Base-by-base conservation (phyloP, 2,113 vertebrate genomes). In the Microcebus griseorufus region DNA sequence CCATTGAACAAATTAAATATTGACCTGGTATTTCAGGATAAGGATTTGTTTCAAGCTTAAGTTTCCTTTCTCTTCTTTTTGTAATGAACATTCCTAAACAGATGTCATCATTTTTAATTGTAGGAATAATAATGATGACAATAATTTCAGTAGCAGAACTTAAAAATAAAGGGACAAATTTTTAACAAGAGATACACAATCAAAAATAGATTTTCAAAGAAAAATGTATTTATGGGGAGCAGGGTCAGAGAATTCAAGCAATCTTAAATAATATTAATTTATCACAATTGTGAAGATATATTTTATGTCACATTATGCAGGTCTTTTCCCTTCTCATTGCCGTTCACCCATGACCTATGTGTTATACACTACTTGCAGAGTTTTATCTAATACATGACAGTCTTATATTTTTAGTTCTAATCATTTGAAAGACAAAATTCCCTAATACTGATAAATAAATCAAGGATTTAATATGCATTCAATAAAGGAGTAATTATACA, bases 101-200 rank as follows among this genome's bases (percentile, higher is more conserved):
- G 14, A 86, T 62, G 11, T 53, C 48, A 84, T 42, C 23, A 42
- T 78, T 76, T 82, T 95, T n/a, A 62, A 70, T 42, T 69, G 42
- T 23, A 60, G 53, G 51, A 70, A 70, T 58, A 88, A 82, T 32
- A 82, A 67, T 88, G 10, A 39, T 51, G 58, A 76, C 25, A 65
- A 48, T 51, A 39, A 88, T 76, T 83, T 83, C 10, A 88, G 34
- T 60, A 51, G 73, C 13, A 76, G 10, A 39, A 69, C 7, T 76
- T 93, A 83, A 92, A 88, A 48, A 58, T 60, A 81, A 91, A 95
- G 32, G 32, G 51, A 75, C n/a, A 86, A 51, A 32, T 70, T 72
- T 87, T 17, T 72, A 72, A 32, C 8, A 58, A 72, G 25, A 58
- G 16, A 6, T 58, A 42, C 17, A 58, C 17, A 58, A 58, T 23